Percentiles rank a stretch among this genome's conserved stretches.
Evolutionary conservation across 2,888 invertebrate genomes (phyloP).

Genomic region (Neoitamus cyanurus): DNA sequence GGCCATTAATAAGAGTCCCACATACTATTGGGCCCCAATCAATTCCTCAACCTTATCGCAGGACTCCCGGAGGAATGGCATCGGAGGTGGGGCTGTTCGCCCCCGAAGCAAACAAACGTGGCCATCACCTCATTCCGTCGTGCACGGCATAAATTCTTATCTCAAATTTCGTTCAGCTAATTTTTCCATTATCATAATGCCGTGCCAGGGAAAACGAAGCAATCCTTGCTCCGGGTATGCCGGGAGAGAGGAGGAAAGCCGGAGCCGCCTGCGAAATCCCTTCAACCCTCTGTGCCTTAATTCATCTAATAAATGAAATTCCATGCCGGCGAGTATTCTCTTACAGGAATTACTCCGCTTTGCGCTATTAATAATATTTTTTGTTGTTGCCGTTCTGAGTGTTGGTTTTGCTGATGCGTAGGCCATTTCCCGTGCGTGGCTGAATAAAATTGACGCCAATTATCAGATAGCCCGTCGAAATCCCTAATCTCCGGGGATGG

Average conservation of each 20-base stretch:
- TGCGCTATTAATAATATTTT: conserved; percentile 54
- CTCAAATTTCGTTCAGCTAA: conserved; percentile 53
- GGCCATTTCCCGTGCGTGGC: conserved; percentile 50
- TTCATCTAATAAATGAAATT: conserved; percentile 54
- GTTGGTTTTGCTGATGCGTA: conserved; percentile 50
- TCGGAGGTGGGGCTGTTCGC: background rate
- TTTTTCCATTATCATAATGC: conserved; percentile 54
- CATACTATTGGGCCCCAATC: conserved; percentile 40
- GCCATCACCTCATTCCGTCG: conserved; percentile 51
- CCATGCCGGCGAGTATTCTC: conserved; percentile 52
- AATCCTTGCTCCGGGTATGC: background rate
- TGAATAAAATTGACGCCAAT: conserved; percentile 53
- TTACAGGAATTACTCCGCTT: conserved; percentile 52
- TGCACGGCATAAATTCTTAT: conserved; percentile 50
- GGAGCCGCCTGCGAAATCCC: conserved; percentile 30
- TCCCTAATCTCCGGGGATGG: conserved; percentile 51
- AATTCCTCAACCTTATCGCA: conserved; percentile 30
- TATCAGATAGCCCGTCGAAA: conserved; percentile 52
- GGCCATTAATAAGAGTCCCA: conserved; percentile 51
- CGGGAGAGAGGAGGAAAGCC: background rate
- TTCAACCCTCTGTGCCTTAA: conserved; percentile 52
- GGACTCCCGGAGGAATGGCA: background rate
- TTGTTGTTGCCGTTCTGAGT: conserved; percentile 40
- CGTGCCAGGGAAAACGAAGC: conserved; percentile 37
- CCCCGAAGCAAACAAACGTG: conserved; percentile 25